Evolutionary conservation across 2,113 vertebrate genomes (phyloP).

Genomic region (Takifugu bimaculatus): DNA sequence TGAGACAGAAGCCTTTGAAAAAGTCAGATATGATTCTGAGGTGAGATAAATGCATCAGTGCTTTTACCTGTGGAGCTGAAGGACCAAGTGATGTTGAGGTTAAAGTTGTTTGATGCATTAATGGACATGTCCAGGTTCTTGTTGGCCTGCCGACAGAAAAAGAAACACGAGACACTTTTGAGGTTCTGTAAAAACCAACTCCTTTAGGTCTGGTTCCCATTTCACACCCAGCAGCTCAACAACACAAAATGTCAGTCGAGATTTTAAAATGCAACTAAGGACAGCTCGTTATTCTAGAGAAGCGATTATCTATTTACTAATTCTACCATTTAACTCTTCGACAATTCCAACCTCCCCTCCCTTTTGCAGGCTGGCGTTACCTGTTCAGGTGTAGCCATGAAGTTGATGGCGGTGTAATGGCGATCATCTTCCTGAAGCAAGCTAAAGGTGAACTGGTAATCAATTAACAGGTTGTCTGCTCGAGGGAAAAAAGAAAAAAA

Average conservation of each 20-base stretch:
- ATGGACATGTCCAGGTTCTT: constrained; percentile 98
- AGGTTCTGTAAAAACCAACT: too few species aligned
- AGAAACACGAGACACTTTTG: neutral
- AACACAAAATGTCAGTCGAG: too few species aligned
- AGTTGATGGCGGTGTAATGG: constrained; percentile 94
- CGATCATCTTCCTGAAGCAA: constrained; percentile 93
- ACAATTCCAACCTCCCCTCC: too few species aligned
- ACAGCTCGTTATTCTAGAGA: too few species aligned
- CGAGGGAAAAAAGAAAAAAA: neutral
- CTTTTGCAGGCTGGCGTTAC: constrained; percentile 43
- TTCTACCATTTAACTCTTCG: neutral
- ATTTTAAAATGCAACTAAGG: too few species aligned
- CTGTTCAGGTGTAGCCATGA: constrained; percentile 95
- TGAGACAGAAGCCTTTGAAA: too few species aligned
- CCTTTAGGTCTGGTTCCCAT: too few species aligned
- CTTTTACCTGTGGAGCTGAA: constrained; percentile 88
- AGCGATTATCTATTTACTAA: too few species aligned
- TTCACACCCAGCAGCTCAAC: too few species aligned
- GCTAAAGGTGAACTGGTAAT: constrained; percentile 98
- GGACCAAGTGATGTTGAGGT: constrained; percentile 97
- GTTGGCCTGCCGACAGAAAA: constrained; percentile 75
- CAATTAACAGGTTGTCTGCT: constrained; percentile 93
- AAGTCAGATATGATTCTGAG: too few species aligned
- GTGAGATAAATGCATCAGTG: neutral
- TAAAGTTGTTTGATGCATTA: constrained; percentile 97